phyloP scores from a whole-genome alignment of 1,140 invertebrate genomes.

The Andrena cerasifolii region DNA sequence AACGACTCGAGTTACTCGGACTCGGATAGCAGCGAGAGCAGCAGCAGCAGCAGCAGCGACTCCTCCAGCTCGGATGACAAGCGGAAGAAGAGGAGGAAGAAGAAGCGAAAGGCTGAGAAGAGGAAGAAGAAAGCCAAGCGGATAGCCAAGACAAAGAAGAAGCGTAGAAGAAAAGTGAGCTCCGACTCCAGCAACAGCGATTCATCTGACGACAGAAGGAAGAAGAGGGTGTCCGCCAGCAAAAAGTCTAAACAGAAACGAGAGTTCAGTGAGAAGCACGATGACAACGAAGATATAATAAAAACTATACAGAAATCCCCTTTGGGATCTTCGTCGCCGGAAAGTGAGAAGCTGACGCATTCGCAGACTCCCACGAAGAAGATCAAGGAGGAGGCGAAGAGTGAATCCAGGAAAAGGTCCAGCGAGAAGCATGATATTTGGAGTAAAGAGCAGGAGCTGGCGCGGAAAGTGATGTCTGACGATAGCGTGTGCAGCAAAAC shows the following conservation, averaged over 20 bases:
- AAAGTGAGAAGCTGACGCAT: constrained; percentile 12
- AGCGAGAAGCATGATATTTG: constrained; percentile 25
- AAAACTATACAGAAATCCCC: constrained; percentile 43
- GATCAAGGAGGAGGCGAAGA: constrained; percentile 50
- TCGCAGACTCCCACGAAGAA: constrained; percentile 35
- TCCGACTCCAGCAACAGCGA: constrained; percentile 76
- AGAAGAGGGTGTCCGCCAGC: constrained; percentile 48
- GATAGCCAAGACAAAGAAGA: constrained; percentile 54
- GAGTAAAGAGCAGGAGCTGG: constrained; percentile 23
- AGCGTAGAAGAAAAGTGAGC: constrained; percentile 67
- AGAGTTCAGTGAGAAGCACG: constrained; percentile 25
- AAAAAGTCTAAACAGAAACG: constrained; percentile 53
- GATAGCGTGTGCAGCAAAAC: not conserved
- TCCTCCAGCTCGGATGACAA: constrained; percentile 69
- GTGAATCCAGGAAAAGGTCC: constrained; percentile 12
- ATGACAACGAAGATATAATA: constrained; percentile 33
- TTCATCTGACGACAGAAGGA: constrained; percentile 60
- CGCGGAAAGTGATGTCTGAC: constrained; percentile 17
- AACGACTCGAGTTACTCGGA: constrained; percentile 64
- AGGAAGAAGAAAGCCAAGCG: constrained; percentile 66
- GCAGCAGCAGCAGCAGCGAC: constrained; percentile 67
- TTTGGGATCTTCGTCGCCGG: not conserved
- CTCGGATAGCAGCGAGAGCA: constrained; percentile 71
- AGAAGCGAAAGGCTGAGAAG: constrained; percentile 69
- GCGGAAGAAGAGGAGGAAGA: constrained; percentile 63